Evolutionary conservation across 2,113 vertebrate species (phyloP).

Genomic region (Syrrhaptes paradoxus): DNA sequence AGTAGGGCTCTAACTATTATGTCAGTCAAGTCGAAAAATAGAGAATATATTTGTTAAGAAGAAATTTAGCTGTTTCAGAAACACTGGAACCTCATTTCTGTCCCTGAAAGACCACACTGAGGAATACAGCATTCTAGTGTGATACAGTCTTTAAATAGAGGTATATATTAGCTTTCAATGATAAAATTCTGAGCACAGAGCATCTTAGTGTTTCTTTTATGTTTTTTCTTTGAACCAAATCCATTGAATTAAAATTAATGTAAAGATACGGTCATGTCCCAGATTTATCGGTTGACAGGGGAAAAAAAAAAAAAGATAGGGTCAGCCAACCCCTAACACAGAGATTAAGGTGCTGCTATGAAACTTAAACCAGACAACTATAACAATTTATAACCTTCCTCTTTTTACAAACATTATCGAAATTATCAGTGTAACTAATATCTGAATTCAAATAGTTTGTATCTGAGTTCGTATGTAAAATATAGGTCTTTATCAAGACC

Average conservation of each 20-base stretch:
- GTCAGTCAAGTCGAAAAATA: neutral
- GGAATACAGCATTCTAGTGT: neutral
- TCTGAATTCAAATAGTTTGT: neutral
- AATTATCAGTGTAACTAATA: neutral
- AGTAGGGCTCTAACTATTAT: neutral
- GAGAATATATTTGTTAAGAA: neutral
- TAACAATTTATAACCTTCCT: neutral
- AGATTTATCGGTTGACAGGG: neutral
- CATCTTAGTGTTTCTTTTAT: neutral
- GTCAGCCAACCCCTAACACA: neutral
- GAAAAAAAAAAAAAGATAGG: neutral
- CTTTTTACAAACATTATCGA: neutral
- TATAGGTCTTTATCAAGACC: neutral
- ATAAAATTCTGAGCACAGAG: neutral
- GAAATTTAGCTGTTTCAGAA: neutral
- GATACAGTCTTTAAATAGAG: neutral
- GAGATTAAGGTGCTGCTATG: neutral
- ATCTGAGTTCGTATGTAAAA: neutral
- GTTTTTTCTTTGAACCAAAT: neutral
- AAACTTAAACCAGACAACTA: neutral
- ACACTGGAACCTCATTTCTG: neutral
- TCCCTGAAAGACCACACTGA: neutral
- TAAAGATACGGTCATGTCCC: neutral
- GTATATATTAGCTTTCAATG: neutral
- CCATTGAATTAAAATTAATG: neutral